phyloP scores from a whole-genome alignment of 2,888 invertebrate genomes.

The Limnephilus marmoratus region DNA sequence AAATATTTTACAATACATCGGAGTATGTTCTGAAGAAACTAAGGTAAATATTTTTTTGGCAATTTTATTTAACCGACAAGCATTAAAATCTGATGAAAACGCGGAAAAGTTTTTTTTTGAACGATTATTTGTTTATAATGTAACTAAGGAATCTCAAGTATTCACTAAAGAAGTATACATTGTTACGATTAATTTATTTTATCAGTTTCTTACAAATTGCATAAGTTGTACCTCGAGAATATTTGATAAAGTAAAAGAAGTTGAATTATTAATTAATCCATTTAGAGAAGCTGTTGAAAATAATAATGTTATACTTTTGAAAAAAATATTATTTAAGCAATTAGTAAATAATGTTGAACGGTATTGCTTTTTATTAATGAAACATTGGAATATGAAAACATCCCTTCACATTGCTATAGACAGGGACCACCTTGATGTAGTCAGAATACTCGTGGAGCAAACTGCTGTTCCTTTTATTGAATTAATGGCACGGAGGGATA shows the following conservation, averaged over 20 bases:
- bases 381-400: background rate
- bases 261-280: no score
- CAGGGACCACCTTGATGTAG: background rate
- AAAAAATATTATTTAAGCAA: background rate
- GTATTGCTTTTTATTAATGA: background rate
- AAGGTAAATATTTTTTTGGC: background rate
- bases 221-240: no score
- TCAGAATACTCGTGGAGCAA: background rate
- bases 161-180: no score
- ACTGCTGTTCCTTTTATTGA: background rate
- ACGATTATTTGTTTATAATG: no score
- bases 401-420: background rate
- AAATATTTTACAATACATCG: background rate
- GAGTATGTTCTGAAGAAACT: background rate
- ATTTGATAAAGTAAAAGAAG: no score
- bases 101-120: background rate
- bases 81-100: background rate
- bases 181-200: no score
- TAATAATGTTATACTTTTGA: no score
- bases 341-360: background rate
- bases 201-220: no score
- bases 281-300: no score
- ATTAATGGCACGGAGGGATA: background rate
- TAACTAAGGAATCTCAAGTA: no score
- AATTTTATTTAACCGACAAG: background rate